These are phyloP conservation scores for Allolobophora icterica DNA, from an alignment of 2,888 invertebrate species.

Conservation along the genomic window DNA sequence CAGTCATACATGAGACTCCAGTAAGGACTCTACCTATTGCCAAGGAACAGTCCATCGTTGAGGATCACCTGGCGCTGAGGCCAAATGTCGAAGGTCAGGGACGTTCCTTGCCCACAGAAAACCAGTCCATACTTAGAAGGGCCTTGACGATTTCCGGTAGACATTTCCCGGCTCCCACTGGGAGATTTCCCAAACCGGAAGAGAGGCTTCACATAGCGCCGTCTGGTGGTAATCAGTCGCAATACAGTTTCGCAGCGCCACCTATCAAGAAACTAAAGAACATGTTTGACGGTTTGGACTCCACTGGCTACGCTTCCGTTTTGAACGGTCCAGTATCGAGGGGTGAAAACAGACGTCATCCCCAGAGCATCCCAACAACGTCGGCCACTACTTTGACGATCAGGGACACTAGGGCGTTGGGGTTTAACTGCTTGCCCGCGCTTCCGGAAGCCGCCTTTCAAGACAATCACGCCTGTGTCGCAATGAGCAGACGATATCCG, in stretches of 20 bases:
- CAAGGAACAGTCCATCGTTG: neutral
- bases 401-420: neutral
- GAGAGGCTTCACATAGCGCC: neutral
- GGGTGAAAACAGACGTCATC: neutral
- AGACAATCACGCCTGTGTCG: neutral
- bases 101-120: neutral
- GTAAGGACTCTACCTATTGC: neutral
- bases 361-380: neutral
- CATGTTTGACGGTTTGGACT: neutral
- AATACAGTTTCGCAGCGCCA: neutral
- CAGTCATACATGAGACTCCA: neutral
- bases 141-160: neutral
- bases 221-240: neutral
- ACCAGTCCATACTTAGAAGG: neutral
- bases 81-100: neutral
- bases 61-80: neutral
- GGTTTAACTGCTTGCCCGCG: neutral
- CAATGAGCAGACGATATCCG: neutral
- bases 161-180: neutral
- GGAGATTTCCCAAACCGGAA: neutral
- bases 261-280: conserved; percentile 20
- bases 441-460: neutral
- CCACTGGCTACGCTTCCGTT: neutral
- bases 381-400: neutral
- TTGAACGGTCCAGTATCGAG: neutral